These are phyloP conservation scores for Panthera tigris DNA, from an alignment of 2,113 vertebrate species.

Conservation along the genomic window DNA sequence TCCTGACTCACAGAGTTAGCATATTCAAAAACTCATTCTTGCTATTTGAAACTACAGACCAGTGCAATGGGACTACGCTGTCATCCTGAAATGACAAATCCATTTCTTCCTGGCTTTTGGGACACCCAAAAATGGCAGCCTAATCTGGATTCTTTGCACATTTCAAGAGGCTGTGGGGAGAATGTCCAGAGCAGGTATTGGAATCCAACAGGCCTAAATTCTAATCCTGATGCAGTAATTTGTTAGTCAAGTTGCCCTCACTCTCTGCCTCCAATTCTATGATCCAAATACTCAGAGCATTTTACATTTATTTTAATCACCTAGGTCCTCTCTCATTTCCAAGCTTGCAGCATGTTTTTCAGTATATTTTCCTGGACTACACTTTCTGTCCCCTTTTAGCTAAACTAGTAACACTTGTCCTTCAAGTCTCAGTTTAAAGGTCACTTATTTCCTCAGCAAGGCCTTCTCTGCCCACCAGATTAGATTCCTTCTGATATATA, in stretches of 20 bases:
- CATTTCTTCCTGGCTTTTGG: conserved; percentile 8
- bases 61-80: too few relatives aligned
- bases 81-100: background rate
- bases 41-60: background rate
- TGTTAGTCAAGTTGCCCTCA: background rate
- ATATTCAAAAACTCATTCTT: background rate
- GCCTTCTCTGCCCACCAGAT: background rate
- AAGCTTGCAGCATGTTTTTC: background rate
- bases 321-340: background rate
- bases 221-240: background rate
- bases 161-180: background rate
- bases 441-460: background rate
- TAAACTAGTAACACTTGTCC: background rate
- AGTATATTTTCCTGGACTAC: background rate
- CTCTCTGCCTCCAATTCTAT: background rate
- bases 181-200: background rate
- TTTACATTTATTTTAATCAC: background rate
- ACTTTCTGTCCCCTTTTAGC: background rate
- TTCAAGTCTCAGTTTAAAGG: background rate
- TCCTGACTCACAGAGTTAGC: background rate
- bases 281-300: background rate
- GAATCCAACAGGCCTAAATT: background rate
- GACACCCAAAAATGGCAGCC: background rate
- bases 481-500: background rate
- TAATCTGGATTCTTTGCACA: background rate